Conservation (phyloP, 2,113 vertebrate genomes). For the Hydropotes inermis region DNA sequence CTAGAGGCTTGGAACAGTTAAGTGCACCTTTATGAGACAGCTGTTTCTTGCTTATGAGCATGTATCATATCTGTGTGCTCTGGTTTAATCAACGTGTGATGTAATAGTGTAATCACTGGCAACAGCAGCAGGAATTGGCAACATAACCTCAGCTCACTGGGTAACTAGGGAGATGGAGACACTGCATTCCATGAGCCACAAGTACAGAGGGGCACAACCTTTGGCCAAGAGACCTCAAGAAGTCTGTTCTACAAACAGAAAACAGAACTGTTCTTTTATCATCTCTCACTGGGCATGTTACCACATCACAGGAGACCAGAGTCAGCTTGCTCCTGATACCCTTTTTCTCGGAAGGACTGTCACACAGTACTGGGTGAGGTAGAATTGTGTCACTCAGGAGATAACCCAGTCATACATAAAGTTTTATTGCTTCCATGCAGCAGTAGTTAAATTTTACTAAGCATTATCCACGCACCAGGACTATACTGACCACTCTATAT, state of each 20-base stretch:
- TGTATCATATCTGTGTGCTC: neutral
- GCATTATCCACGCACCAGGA: neutral
- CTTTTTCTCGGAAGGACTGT: neutral
- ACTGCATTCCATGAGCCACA: neutral
- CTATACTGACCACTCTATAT: neutral
- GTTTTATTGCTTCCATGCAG: neutral
- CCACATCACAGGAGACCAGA: neutral
- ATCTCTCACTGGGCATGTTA: neutral
- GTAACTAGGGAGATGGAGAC: neutral
- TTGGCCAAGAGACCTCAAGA: neutral
- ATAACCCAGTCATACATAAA: neutral
- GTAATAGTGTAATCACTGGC: neutral
- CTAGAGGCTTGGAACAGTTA: neutral
- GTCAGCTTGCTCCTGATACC: neutral
- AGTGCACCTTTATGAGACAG: neutral
- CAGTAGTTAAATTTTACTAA: neutral
- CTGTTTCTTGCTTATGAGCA: neutral
- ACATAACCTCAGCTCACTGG: neutral
- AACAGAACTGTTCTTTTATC: neutral
- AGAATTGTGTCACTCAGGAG: neutral
- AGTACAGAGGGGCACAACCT: neutral
- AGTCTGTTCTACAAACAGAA: neutral
- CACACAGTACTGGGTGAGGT: neutral
- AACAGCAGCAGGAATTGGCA: neutral
- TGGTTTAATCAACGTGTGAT: conserved; percentile 26